phyloP scores from a whole-genome alignment of 2,888 invertebrate species.

The Melieria omissa region DNA sequence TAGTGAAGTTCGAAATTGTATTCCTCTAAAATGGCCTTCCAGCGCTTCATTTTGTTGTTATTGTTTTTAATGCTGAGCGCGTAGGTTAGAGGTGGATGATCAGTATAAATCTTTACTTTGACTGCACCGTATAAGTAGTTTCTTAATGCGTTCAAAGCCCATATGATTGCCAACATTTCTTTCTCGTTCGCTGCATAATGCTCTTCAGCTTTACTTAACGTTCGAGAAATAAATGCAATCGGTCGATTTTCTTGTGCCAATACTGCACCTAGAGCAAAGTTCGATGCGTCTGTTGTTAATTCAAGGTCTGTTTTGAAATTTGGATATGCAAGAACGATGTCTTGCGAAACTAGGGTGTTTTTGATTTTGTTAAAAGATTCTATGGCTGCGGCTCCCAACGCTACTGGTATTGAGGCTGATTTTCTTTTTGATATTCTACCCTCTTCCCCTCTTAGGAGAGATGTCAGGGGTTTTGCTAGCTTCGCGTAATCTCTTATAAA shows the following conservation, averaged over 20 bases:
- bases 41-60: constrained; percentile 9
- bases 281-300: constrained; percentile 18
- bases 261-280: constrained; percentile 14
- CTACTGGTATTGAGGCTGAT: constrained; percentile 15
- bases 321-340: background rate
- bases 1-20: constrained; percentile 17
- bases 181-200: constrained; percentile 6
- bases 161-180: background rate
- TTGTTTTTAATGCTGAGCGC: constrained; percentile 16
- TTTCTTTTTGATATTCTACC: constrained; percentile 15
- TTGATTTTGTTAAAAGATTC: constrained; percentile 13
- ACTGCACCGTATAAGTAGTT: constrained; percentile 3
- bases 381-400: background rate
- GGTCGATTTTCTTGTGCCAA: background rate
- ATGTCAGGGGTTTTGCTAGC: constrained; percentile 41
- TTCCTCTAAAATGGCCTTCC: constrained; percentile 21
- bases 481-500: constrained; percentile 42
- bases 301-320: constrained; percentile 7
- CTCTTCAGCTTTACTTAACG: constrained; percentile 3
- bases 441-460: constrained; percentile 34
- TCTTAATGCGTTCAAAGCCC: background rate
- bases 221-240: background rate
- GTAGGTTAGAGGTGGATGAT: background rate
- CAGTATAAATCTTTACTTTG: constrained; percentile 6
- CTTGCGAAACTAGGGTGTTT: background rate